Evolutionary conservation across 2,797 vertebrate genomes (phyloP), one percentile per base, ranked within the genome.

Genomic region (Clarias pachynema): DNA sequence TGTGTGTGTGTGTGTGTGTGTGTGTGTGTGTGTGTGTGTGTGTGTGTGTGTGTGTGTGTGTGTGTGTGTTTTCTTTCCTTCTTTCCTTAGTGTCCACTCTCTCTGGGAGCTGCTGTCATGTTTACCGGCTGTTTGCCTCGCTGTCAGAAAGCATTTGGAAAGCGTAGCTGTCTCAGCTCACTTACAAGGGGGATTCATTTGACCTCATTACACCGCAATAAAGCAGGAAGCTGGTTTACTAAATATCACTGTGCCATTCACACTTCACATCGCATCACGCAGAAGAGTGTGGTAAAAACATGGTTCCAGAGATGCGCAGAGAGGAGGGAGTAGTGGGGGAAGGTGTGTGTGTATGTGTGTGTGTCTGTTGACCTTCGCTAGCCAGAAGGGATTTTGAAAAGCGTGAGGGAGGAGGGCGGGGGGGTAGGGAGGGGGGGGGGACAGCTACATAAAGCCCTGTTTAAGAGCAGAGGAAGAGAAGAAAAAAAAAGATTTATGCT

Each of bases 151-250:
- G 95, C 93, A 98, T 99, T 97, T 97, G 96, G 96, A 95, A 96
- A 95, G 90, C 92, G 93, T 96, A 97, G 96, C 94, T 96, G 96
- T 97, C 97, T 97, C 97, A 97, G 97, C 97, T 96, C 97, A 97
- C 95, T 95, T 97, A 96, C 95, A 96, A 97, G 96, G 85, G 97
- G 96, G 96, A 96, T 97, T 98, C 97, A 97, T 97, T 98, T 99
- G 98, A 99, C 97, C 98, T 99, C 98, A 99, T 99, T 99, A 99
- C 97, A 97, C 96, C 94, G 97, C 97, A 97, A 97, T 98, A 98
- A 98, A 98, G 96, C 96, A 96, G 96, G 96, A 96, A 97, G 97
- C 96, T 95, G 95, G 96, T 98, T 98, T 97, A 96, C 97, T 98
- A 98, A 99, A 99, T 97, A 99, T 97, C 97, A 97, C 96, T 95